Evolutionary conservation across 1,140 invertebrate species (phyloP).

Genomic region (Trichogramma pretiosum): DNA sequence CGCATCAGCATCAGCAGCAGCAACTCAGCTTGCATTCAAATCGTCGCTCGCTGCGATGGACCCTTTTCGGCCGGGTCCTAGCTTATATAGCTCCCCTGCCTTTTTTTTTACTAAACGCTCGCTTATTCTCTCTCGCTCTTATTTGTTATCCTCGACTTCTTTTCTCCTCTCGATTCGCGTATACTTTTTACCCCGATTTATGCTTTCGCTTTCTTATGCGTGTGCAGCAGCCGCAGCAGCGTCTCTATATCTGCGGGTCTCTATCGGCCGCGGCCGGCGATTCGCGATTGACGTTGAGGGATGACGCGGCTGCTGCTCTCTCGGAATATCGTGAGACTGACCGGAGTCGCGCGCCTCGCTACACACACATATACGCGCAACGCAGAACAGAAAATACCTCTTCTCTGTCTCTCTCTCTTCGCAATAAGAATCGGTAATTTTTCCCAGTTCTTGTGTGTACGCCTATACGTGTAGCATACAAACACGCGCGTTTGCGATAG

Average conservation of each 20-base stretch:
- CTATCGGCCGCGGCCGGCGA: conserved; percentile 3
- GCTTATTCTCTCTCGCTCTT: not conserved
- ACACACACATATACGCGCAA: not conserved
- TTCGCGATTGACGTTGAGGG: conserved; percentile 38
- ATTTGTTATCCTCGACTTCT: too few species aligned
- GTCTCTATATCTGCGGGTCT: conserved; percentile 15
- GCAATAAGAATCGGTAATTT: conserved; percentile 5
- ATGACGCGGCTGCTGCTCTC: conserved; percentile 31
- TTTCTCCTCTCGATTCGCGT: not conserved
- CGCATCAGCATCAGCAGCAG: too few species aligned
- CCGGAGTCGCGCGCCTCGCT: too few species aligned
- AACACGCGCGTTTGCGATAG: not conserved
- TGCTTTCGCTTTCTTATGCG: conserved; percentile 12
- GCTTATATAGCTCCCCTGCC: not conserved
- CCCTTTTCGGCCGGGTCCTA: too few species aligned
- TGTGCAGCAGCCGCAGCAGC: conserved; percentile 5
- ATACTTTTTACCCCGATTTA: conserved; percentile 10
- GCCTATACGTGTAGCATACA: too few species aligned
- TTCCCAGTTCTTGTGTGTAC: too few species aligned
- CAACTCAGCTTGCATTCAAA: conserved; percentile 38
- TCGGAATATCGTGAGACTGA: conserved; percentile 27
- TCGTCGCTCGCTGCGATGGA: conserved; percentile 18
- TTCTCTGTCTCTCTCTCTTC: too few species aligned
- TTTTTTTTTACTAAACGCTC: conserved; percentile 1
- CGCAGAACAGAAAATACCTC: too few species aligned